These are phyloP conservation scores for Netelia virgata DNA, from an alignment of 2,888 invertebrate species.

Conservation along the genomic window DNA sequence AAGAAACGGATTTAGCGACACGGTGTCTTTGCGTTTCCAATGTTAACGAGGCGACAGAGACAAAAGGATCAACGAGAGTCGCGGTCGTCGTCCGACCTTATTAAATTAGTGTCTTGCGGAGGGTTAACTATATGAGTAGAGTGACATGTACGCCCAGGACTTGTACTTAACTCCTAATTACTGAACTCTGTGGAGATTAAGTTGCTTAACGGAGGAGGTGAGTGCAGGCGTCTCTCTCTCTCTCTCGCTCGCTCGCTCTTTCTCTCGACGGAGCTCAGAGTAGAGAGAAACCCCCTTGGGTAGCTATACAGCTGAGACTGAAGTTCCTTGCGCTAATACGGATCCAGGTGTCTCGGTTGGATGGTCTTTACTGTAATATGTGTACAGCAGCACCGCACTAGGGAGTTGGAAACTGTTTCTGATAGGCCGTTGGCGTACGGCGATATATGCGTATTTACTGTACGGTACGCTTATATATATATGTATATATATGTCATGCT, in stretches of 20 bases:
- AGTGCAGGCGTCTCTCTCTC: constrained; percentile 42
- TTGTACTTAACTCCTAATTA: constrained; percentile 79
- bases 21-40: too few relatives aligned
- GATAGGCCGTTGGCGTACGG: constrained; percentile 70
- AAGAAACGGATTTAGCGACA: too few relatives aligned
- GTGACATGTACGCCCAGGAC: constrained; percentile 72
- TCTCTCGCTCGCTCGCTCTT: neutral
- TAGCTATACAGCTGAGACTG: constrained; percentile 73
- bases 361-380: constrained; percentile 65
- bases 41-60: constrained; percentile 17
- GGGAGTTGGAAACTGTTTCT: constrained; percentile 76
- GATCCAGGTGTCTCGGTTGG: constrained; percentile 75
- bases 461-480: constrained; percentile 31
- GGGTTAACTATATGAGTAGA: constrained; percentile 71
- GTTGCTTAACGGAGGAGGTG: constrained; percentile 72
- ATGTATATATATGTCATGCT: neutral
- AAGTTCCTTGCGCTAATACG: constrained; percentile 76
- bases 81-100: constrained; percentile 64
- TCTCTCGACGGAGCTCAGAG: constrained; percentile 2
- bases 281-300: constrained; percentile 46
- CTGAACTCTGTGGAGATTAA: constrained; percentile 77
- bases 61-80: constrained; percentile 54
- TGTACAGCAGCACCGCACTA: constrained; percentile 47
- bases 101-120: constrained; percentile 75
- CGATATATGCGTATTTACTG: constrained; percentile 38